Conservation (phyloP, 2,888 invertebrate species). For the Agrotis ipsilon region DNA sequence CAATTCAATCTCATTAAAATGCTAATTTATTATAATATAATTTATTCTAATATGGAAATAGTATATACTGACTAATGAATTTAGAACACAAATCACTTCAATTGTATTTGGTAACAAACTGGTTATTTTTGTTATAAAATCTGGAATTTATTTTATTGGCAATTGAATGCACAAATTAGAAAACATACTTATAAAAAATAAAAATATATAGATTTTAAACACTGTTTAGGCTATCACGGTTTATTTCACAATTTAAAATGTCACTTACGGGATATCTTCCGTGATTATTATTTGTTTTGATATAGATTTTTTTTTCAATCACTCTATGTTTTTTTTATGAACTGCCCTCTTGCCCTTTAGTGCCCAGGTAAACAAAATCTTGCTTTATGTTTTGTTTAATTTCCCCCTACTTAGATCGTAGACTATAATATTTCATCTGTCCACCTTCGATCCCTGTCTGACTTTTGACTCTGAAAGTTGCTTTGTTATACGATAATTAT, state of each 20-base stretch:
- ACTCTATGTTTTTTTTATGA: slow-evolving; percentile 6
- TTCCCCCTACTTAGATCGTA: slow-evolving; percentile 13
- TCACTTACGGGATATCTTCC: too few relatives aligned
- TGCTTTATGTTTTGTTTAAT: slow-evolving; percentile 14
- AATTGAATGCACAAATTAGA: slow-evolving; percentile 45
- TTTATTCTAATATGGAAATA: slow-evolving; percentile 17
- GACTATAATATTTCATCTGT: slow-evolving; percentile 79
- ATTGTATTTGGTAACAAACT: slow-evolving; percentile 32
- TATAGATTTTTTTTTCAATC: too few relatives aligned
- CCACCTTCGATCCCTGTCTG: slow-evolving; percentile 75
- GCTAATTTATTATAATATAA: slow-evolving; percentile 39
- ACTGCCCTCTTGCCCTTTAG: background rate
- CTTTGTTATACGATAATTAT: slow-evolving; percentile 72
- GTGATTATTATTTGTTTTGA: too few relatives aligned
- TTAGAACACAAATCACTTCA: slow-evolving; percentile 45
- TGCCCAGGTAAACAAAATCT: slow-evolving; percentile 9
- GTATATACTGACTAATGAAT: slow-evolving; percentile 4
- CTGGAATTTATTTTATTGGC: slow-evolving; percentile 20
- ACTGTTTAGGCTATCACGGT: too few relatives aligned
- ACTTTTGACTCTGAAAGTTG: slow-evolving; percentile 76
- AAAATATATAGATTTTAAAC: too few relatives aligned
- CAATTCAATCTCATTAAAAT: slow-evolving; percentile 47
- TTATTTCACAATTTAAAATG: too few relatives aligned
- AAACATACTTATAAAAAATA: background rate
- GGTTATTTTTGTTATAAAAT: slow-evolving; percentile 52